Evolutionary conservation across 2,113 vertebrate species (phyloP), one percentile per base, ranked within the genome.

Genomic region (human (Homo sapiens)): DNA sequence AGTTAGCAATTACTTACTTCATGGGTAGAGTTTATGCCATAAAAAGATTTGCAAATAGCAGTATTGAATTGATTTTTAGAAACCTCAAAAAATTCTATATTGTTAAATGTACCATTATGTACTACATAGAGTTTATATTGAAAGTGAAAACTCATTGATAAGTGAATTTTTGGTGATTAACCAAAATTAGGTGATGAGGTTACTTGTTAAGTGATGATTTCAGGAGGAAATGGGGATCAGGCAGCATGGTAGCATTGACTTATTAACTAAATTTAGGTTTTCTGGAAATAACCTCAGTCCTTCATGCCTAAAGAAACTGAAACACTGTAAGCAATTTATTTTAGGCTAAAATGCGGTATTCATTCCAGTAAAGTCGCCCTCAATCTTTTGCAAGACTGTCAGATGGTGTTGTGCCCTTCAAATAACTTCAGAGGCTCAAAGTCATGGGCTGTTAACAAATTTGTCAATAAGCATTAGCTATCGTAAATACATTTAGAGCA

Each of bases 391-490:
- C 32, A 90, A 80, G 43, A 50, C 13, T 88, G 2, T 90, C 79
- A 96, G 61, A 48, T 70, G 68, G 22, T 30, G 22, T 61, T 91
- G 23, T 85, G 93, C 32, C 94, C 95, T 93, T 97, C 68, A 96
- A 70, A 61, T 40, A 66, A 6, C 13, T 66, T 9, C 52, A 94
- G 32, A 89, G 52, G 22, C 40, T 57, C 84, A 93, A 93, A 97
- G 90, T 88, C 70, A 78, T 35, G 43, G 25, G 38, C 48, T 95
- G 61, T 83, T 80, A 93, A 80, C 32, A 79, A 64, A 93, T 80
- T 81, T 96, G 64, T 95, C 93, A 90, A 85, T 97, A 88, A 92
- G 64, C 50, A 73, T 97, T 81, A 96, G 45, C 0, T 12, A 35
- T 35, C 59, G 64, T 48, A 80, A 94, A 95, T 81, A 76, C 12